A percentile compares a stretch with the other conserved stretches of the same genome.
These are phyloP conservation scores for Neotoma lepida DNA, from an alignment of 2,113 vertebrate species.

Conservation along the genomic window DNA sequence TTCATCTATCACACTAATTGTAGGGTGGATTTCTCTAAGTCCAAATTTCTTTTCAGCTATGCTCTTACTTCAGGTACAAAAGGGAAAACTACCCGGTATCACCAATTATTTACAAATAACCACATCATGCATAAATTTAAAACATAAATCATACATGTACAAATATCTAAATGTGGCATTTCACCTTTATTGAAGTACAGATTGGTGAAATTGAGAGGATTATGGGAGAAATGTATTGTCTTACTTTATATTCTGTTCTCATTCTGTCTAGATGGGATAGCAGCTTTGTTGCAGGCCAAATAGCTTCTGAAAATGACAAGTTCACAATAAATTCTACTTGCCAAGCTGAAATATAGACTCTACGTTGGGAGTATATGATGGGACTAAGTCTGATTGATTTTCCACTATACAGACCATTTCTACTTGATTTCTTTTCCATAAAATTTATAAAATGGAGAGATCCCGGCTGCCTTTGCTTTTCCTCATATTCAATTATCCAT, in stretches of 20 bases:
- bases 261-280: constrained; percentile 35
- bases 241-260: constrained; percentile 51
- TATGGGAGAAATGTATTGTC: neutral
- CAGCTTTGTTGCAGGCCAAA: constrained; percentile 45
- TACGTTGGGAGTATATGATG: neutral
- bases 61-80: neutral
- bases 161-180: constrained; percentile 51
- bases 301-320: constrained; percentile 63
- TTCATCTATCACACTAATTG: neutral
- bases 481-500: constrained; percentile 34
- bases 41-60: constrained; percentile 3
- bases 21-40: neutral
- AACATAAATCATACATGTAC: neutral
- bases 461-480: constrained; percentile 32
- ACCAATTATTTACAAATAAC: constrained; percentile 28
- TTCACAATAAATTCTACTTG: constrained; percentile 65
- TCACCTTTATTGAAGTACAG: neutral
- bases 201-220: neutral
- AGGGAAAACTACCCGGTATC: neutral
- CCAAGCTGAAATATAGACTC: constrained; percentile 50
- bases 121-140: neutral
- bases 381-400: constrained; percentile 57
- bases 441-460: constrained; percentile 55
- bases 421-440: constrained; percentile 39
- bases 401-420: constrained; percentile 38